Evolutionary conservation across 2,888 invertebrate species (phyloP).

Genomic region (Calameuta filiformis): DNA sequence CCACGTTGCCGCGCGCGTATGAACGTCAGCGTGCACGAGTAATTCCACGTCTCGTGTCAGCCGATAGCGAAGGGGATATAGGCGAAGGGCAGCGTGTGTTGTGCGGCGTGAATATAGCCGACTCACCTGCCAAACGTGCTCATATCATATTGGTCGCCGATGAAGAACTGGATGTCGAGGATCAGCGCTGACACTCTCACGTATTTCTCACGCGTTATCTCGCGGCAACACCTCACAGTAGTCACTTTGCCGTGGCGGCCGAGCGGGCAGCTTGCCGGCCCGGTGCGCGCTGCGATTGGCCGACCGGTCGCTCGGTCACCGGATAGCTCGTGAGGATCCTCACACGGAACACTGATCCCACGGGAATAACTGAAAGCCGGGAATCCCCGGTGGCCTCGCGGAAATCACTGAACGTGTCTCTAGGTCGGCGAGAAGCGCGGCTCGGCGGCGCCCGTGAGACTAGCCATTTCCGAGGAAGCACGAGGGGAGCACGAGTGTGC

Average conservation of each 20-base stretch:
- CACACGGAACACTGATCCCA: slow-evolving; percentile 2
- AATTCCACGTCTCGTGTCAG: background rate
- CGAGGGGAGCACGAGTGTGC: slow-evolving; percentile 20
- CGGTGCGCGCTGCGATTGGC: background rate
- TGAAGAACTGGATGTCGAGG: slow-evolving; percentile 27
- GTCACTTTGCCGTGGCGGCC: background rate
- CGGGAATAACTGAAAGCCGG: background rate
- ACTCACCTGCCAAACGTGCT: slow-evolving; percentile 65
- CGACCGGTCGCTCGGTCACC: background rate
- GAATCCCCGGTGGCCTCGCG: background rate
- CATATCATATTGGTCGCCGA: slow-evolving; percentile 60
- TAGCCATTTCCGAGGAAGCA: slow-evolving; percentile 24
- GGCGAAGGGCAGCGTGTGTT: background rate
- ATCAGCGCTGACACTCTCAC: slow-evolving; percentile 27
- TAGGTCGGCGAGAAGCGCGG: background rate
- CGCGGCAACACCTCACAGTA: background rate
- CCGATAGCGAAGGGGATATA: background rate
- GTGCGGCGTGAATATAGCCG: background rate
- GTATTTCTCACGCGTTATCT: slow-evolving; percentile 19
- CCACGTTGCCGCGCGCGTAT: background rate
- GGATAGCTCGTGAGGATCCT: background rate
- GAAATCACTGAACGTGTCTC: background rate
- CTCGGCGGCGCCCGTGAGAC: background rate
- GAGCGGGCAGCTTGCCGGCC: background rate
- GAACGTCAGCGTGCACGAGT: background rate